These are phyloP conservation scores for Sorex maritimensis DNA, from an alignment of 2,797 vertebrate genomes.

Conservation along the genomic window DNA sequence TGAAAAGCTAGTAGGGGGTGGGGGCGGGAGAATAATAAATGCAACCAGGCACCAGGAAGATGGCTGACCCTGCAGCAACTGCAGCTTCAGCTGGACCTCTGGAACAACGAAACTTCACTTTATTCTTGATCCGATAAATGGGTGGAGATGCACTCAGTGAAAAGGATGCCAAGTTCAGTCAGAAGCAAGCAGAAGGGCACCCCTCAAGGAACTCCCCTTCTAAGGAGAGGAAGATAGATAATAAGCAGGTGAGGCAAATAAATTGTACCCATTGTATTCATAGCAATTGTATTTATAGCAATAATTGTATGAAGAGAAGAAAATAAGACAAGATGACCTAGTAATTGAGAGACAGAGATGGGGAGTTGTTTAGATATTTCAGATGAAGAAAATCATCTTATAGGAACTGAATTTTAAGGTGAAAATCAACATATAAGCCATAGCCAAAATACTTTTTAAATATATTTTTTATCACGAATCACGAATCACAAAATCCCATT, in stretches of 20 bases:
- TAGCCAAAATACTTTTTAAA: not conserved
- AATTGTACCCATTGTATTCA: not conserved
- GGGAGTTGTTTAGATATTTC: not conserved
- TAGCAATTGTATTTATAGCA: not conserved
- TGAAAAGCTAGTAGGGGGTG: not conserved
- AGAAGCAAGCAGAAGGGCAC: not conserved
- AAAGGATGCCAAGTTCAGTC: conserved; percentile 30
- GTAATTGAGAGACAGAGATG: not conserved
- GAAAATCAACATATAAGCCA: conserved; percentile 9
- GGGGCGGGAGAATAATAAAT: not conserved
- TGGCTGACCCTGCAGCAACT: not conserved
- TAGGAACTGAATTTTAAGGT: not conserved
- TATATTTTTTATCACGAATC: no score
- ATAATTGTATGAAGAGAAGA: not conserved
- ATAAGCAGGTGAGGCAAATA: not conserved
- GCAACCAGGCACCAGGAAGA: not conserved
- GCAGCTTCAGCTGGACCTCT: not conserved
- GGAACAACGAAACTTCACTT: not conserved
- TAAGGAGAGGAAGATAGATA: not conserved
- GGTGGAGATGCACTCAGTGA: not conserved
- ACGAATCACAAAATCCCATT: no score
- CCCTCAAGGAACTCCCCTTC: not conserved
- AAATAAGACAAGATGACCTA: not conserved
- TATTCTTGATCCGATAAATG: not conserved
- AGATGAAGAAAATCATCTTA: conserved; percentile 6